Evolutionary conservation across 1,140 invertebrate genomes (phyloP), one percentile per base, ranked within the genome.

Genomic region (Neodiprion pinetum): DNA sequence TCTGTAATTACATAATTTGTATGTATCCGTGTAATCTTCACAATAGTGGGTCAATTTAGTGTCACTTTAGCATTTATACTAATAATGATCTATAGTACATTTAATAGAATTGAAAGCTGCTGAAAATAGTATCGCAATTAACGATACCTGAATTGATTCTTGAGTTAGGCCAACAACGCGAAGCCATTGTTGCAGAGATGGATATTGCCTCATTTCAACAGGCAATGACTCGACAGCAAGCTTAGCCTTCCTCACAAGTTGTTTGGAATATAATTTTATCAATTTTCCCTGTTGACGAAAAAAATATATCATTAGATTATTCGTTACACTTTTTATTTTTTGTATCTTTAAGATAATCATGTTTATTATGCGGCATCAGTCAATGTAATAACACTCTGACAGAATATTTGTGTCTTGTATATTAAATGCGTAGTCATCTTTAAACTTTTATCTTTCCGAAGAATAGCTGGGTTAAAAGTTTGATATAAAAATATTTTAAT

Each of bases 221-320:
- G 91, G 88, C 82, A 92, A 84, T 71, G 91, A 89, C 74, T 90
- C 88, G 71, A 91, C 90, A 28, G 90, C 84, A 82, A 95, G 90
- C 86, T 94, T 93, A 75, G 92, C 90, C 88, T 97, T 98, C 23
- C 93, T 95, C 72, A 97, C 92, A 79, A 98, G 89, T 90, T 98
- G 95, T 75, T 94, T 93, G 50, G 96, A 96, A 85, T 98, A 98
- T 79, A 98, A 90, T 86, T 97, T 97, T 75, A 99, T 95, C 72
- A 99, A 87, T 88, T 99, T 99, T 48, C 95, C 95, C 96, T 98
- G 89, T 74, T 92, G 28, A 91, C 76, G 80, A 80, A 81, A 78
- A 78, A 79, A 75, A 67, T 70, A 71, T 48, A 53, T 9, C 67
- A 69, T 21, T 40, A 40, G 21, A 69, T 7, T 12, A 69, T 69